Percentiles rank a stretch among this genome's conserved stretches.
These are phyloP conservation scores for Potorous gilbertii DNA, from an alignment of 2,797 vertebrate species.

Conservation along the genomic window DNA sequence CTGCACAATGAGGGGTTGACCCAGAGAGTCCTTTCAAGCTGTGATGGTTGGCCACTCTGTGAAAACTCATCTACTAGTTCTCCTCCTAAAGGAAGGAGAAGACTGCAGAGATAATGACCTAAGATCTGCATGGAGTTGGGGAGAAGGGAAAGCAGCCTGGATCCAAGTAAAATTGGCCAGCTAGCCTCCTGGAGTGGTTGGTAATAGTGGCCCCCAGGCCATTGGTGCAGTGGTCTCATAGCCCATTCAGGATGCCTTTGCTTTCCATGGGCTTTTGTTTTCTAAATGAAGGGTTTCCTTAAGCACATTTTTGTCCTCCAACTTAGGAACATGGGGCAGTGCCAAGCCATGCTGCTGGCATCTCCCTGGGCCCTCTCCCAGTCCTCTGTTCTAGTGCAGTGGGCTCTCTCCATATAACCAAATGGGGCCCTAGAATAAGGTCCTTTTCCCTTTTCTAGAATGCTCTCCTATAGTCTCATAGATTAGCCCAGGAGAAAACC, in stretches of 20 bases:
- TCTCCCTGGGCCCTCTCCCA: not conserved
- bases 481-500: not conserved
- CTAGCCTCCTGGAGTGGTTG: not conserved
- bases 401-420: not conserved
- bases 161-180: not conserved
- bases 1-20: not conserved
- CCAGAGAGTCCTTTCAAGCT: conserved; percentile 12
- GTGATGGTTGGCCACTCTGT: conserved; percentile 19
- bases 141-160: not conserved
- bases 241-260: not conserved
- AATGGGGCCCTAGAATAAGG: not conserved
- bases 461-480: not conserved
- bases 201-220: not conserved
- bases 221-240: not conserved
- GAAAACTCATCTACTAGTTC: not conserved
- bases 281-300: not conserved
- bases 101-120: conserved; percentile 39
- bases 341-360: not conserved
- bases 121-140: not conserved
- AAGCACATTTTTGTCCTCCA: conserved; percentile 55
- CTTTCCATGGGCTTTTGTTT: conserved; percentile 39
- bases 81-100: not conserved
- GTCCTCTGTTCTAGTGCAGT: not conserved
- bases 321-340: not conserved
- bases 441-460: not conserved